Evolutionary conservation across 2,888 invertebrate genomes (phyloP).

Genomic region (Ochropleura plecta): DNA sequence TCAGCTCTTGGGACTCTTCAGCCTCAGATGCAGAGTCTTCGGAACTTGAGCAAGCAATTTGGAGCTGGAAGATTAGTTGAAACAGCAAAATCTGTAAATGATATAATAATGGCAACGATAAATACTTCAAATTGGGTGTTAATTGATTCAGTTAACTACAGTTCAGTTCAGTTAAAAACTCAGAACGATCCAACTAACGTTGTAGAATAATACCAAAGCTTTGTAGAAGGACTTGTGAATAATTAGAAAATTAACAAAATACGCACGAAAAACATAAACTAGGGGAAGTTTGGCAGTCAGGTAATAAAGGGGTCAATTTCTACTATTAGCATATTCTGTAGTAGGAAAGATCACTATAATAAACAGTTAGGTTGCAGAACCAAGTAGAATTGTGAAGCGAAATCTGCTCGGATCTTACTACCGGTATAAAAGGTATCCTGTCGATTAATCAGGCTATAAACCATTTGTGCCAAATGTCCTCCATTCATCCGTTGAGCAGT

Average conservation of each 20-base stretch:
- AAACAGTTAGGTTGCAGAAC: background rate
- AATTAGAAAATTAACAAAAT: background rate
- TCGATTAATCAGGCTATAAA: too few relatives aligned
- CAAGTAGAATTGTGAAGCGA: background rate
- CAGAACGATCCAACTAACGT: background rate
- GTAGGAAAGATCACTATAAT: background rate
- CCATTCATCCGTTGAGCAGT: too few relatives aligned
- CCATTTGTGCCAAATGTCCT: too few relatives aligned
- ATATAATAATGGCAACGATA: background rate
- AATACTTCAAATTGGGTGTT: background rate
- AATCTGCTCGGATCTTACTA: too few relatives aligned
- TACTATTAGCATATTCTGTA: too few relatives aligned
- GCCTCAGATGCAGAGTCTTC: slow-evolving; percentile 17
- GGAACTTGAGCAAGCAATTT: slow-evolving; percentile 39
- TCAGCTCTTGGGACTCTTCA: slow-evolving; percentile 42
- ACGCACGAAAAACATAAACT: too few relatives aligned
- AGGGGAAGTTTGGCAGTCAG: too few relatives aligned
- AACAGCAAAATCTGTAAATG: slow-evolving; percentile 54
- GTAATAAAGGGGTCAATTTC: too few relatives aligned
- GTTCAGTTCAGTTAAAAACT: too few relatives aligned
- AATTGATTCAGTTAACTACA: background rate
- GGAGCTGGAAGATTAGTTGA: slow-evolving; percentile 44
- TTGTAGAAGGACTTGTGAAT: background rate
- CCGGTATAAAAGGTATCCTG: too few relatives aligned
- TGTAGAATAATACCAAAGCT: background rate